Percentiles rank a stretch among this genome's conserved stretches.
Evolutionary conservation across 2,888 invertebrate genomes (phyloP).

Genomic region (Lasioglossum malachurum): DNA sequence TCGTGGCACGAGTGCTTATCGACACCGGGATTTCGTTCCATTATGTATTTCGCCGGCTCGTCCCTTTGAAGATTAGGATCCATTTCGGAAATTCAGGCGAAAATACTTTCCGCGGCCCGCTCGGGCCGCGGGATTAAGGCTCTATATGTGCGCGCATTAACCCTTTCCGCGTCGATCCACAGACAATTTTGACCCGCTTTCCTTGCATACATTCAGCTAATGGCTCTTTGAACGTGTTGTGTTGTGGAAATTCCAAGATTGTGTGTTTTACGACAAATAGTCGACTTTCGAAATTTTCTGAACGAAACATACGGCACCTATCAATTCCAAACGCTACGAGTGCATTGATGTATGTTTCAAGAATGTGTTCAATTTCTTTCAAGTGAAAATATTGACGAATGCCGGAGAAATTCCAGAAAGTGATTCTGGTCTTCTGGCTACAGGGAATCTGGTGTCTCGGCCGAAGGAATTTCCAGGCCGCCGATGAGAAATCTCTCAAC

Average conservation of each 20-base stretch:
- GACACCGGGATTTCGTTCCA: background rate
- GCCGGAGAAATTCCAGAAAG: background rate
- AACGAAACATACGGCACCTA: no score
- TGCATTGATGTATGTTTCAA: background rate
- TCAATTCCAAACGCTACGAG: no score
- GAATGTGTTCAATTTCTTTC: background rate
- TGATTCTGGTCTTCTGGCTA: background rate
- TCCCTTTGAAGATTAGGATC: background rate
- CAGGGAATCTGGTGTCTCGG: background rate
- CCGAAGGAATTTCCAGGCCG: background rate
- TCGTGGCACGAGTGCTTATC: background rate
- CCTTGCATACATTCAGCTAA: background rate
- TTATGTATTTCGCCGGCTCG: conserved; percentile 7
- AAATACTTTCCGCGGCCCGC: background rate
- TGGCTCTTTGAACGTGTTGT: background rate
- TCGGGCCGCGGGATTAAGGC: background rate
- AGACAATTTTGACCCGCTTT: background rate
- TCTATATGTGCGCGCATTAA: background rate
- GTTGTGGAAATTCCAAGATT: no score
- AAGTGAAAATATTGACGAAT: no score
- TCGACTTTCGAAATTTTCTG: no score
- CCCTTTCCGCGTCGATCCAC: background rate
- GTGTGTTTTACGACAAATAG: no score
- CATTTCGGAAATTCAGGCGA: background rate
- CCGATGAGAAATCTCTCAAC: background rate